Percentiles rank a stretch among this genome's conserved stretches.
phyloP scores from a whole-genome alignment of 2,797 vertebrate genomes.

The Scleropages formosus region DNA sequence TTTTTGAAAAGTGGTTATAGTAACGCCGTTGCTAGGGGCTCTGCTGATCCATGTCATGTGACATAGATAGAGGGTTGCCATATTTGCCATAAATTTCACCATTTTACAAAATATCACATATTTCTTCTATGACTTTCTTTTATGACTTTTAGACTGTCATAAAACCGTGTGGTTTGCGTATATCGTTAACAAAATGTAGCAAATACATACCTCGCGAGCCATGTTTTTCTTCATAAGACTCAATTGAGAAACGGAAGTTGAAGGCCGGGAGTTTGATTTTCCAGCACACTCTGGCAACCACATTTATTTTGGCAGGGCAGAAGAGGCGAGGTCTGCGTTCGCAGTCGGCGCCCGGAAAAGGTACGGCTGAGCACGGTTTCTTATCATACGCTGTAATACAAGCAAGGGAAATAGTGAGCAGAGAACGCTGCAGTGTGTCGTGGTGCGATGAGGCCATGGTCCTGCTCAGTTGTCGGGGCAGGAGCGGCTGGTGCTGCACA shows the following conservation, averaged over 20 bases:
- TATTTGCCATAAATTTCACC: neutral
- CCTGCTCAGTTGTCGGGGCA: too few relatives aligned
- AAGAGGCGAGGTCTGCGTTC: neutral
- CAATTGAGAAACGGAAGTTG: neutral
- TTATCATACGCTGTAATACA: neutral
- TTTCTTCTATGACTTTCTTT: too few relatives aligned
- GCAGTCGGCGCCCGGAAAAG: neutral
- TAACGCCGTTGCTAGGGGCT: neutral
- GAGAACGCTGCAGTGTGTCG: neutral
- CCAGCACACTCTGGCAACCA: conserved; percentile 20
- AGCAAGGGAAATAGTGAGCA: neutral
- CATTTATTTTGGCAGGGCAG: neutral
- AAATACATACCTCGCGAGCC: neutral
- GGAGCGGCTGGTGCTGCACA: too few relatives aligned
- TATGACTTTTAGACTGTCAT: too few relatives aligned
- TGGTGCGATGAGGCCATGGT: neutral
- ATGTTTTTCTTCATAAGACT: neutral
- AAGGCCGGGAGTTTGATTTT: neutral
- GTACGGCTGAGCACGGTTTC: neutral
- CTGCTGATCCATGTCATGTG: conserved; percentile 7
- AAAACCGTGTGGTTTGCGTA: too few relatives aligned
- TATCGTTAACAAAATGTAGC: neutral
- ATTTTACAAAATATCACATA: too few relatives aligned
- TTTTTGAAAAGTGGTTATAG: too few relatives aligned
- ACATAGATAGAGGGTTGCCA: conserved; percentile 21